phyloP scores from a whole-genome alignment of 2,113 vertebrate species.

The Anguilla japonica region DNA sequence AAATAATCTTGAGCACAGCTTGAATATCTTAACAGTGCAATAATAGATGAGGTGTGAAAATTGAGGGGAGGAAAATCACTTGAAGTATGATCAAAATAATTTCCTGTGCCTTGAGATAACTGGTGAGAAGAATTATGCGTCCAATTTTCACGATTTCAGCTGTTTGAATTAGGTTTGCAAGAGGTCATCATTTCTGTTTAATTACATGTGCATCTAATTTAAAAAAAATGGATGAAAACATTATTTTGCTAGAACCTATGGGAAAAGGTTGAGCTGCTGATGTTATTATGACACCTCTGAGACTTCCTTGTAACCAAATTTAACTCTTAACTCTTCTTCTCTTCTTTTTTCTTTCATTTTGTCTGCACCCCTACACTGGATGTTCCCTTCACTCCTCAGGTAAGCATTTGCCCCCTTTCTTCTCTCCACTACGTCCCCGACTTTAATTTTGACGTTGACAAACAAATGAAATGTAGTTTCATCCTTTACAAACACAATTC shows the following conservation, averaged over 20 bases:
- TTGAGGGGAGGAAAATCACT: neutral
- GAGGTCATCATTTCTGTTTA: neutral
- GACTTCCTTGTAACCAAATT: neutral
- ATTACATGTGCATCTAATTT: neutral
- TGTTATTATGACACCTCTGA: neutral
- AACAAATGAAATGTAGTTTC: no score
- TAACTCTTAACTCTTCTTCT: neutral
- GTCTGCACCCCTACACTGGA: no score
- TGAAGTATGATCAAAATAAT: neutral
- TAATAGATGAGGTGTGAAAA: neutral
- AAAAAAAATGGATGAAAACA: neutral
- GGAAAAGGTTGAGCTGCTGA: neutral
- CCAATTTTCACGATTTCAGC: neutral
- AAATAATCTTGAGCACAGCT: neutral
- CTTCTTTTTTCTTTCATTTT: neutral
- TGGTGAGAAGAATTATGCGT: neutral
- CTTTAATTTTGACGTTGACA: no score
- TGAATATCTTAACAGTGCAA: conserved; percentile 6
- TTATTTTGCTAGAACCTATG: neutral
- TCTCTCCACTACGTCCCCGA: no score
- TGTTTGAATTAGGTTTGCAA: neutral
- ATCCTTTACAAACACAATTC: no score
- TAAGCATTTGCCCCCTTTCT: no score
- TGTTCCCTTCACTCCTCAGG: no score
- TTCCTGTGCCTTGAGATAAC: neutral